Percentiles rank a stretch among this genome's conserved stretches.
phyloP scores from a whole-genome alignment of 2,888 invertebrate genomes.

The Argyra leucocephala region DNA sequence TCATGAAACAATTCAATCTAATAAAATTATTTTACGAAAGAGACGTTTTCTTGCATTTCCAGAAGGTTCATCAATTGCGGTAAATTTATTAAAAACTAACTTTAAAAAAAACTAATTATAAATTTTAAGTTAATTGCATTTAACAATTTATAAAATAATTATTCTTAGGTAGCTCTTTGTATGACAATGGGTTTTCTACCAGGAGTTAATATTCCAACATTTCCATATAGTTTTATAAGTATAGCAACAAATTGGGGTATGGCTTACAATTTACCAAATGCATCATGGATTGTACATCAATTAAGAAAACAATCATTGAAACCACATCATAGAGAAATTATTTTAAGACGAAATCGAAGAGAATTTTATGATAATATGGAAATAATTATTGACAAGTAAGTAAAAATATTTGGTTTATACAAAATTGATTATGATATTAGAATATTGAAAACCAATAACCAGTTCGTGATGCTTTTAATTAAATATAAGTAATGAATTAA shows the following conservation, averaged over 20 bases:
- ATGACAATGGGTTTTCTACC: constrained; percentile 46
- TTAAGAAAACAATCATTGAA: constrained; percentile 16
- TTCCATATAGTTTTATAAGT: constrained; percentile 47
- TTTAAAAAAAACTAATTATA: too few species aligned
- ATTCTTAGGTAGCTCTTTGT: constrained; percentile 47
- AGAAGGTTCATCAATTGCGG: constrained; percentile 50
- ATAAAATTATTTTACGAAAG: constrained; percentile 30
- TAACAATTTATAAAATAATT: neutral
- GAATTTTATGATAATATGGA: constrained; percentile 62
- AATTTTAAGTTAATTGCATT: too few species aligned
- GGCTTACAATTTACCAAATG: constrained; percentile 54
- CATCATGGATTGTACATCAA: constrained; percentile 46
- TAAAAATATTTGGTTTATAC: neutral
- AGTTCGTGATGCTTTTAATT: too few species aligned
- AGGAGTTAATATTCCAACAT: constrained; percentile 48
- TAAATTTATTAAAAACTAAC: constrained; percentile 29
- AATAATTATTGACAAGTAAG: constrained; percentile 59
- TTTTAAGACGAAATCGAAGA: constrained; percentile 52
- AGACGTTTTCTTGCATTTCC: constrained; percentile 49
- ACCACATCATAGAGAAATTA: constrained; percentile 24
- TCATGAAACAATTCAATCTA: neutral
- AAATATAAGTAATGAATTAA: too few species aligned
- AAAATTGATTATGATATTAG: too few species aligned
- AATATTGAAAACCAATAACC: too few species aligned
- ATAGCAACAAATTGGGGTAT: constrained; percentile 62